These are phyloP conservation scores for Zenarchopterus dispar DNA, from an alignment of 2,797 vertebrate species.

Conservation along the genomic window DNA sequence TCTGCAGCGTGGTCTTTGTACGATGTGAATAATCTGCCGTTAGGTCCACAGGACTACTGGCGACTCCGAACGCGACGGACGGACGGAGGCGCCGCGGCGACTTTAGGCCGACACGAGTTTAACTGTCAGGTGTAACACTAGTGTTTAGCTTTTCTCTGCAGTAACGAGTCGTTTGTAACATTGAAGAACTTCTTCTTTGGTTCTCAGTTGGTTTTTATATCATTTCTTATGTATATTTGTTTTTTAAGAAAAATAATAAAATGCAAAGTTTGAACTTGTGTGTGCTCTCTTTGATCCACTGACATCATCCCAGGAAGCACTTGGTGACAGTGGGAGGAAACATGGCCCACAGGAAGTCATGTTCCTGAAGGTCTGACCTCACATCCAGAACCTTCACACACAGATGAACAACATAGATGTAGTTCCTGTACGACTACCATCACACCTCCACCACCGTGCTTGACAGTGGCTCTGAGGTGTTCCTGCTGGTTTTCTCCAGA, in stretches of 20 bases:
- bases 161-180: slow-evolving; percentile 78
- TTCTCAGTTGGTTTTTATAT: slow-evolving; percentile 81
- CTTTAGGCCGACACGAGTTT: slow-evolving; percentile 29
- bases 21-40: slow-evolving; percentile 59
- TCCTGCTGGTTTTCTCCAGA: no score
- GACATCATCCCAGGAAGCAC: background rate
- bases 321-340: background rate
- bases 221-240: slow-evolving; percentile 85
- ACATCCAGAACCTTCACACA: no score
- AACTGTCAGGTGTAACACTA: slow-evolving; percentile 74
- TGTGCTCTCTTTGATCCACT: background rate
- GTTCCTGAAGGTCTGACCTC: no score
- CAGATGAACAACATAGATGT: no score
- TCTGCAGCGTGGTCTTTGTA: slow-evolving; percentile 61
- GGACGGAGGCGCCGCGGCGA: slow-evolving; percentile 11
- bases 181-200: slow-evolving; percentile 71
- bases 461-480: no score
- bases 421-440: no score
- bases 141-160: slow-evolving; percentile 78
- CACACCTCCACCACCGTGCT: no score
- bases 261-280: slow-evolving; percentile 61
- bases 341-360: no score
- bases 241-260: slow-evolving; percentile 84
- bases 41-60: slow-evolving; percentile 62
- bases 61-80: slow-evolving; percentile 14